Evolutionary conservation across 2,797 vertebrate species (phyloP), one percentile per base, ranked within the genome.

Genomic region (Pipistrellus kuhlii): DNA sequence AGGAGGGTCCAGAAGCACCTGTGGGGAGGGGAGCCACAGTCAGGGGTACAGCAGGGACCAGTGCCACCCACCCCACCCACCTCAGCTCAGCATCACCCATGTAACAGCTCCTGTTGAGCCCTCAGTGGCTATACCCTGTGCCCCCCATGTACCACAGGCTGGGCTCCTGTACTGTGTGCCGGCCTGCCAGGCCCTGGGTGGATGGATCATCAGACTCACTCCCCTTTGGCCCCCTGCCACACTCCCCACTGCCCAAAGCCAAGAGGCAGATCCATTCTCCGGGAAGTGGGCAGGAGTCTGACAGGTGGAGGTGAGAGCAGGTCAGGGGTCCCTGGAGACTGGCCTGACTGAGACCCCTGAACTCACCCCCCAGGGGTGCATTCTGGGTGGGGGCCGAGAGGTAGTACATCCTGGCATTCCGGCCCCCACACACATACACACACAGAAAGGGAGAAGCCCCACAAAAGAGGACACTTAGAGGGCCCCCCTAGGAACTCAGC

Each of bases 1-100:
- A 94, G 15, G 55, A 93, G 1, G 25, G 23, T 0, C 68, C 4
- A 32, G 84, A 95, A 92, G 64, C 25, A 88, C 93, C 96, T 97
- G 93, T 30, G 18, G 83, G 35, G 1, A 7, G 18, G 18, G 2
- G 2, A 11, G 7, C 15, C 38, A 4, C 15, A 4, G 32, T 51
- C 62, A 25, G 25, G 46, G 51, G n/a, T 44, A 38, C 0, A 5
- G 69, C 21, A 20, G 57, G 18, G 41, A n/a, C 51, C 7, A 0
- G 44, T 3, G 18, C 48, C 32, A 6, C 18, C 51, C 41, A 25
- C 8, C 48, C n/a, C 46, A 27, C 73, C 91, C 13, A 5, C 35
- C n/a, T 6, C 35, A 14, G 21, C 27, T 44, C 76, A 17, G 64
- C 20, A 6, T 55, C 51, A 7, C 4, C 41, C 13, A 1, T 5